Evolutionary conservation across 2,888 invertebrate species (phyloP), one percentile per base, ranked within the genome.

Genomic region (Teinopalpus imperialis): DNA sequence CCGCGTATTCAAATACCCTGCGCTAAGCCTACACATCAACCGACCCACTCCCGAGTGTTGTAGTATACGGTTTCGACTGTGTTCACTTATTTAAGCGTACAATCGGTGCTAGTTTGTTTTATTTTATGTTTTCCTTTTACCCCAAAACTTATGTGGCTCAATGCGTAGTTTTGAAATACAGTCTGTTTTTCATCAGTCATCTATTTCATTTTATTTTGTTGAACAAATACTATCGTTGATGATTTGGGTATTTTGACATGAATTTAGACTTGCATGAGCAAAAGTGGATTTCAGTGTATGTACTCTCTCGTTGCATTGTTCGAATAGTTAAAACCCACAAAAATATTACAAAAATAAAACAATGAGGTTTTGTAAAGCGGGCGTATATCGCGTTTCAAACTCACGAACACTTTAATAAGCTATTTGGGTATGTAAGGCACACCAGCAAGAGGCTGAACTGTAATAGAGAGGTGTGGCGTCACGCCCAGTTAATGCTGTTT

Each of bases 401-500:
- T 18, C n/a, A n/a, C 24, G 45, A 35, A 46, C 34, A 41, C 29
- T 46, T 41, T 46, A 46, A 46, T 46, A 21, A 46, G 41, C 46
- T 29, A 37, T 21, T 46, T 40, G 32, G 29, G 14, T 29, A 46
- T 30, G 35, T 41, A 48, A 43, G 20, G 47, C 57, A 48, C 61
- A 63, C 54, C 57, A 62, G 66, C 60, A 63, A 55, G 59, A 54
- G 59, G 59, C 59, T 61, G 66, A 57, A 57, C 72, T 58, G 71
- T 85, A 83, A 83, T 85, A 71, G 76, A 81, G 80, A 81, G 87
- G 87, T 77, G 87, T 81, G 83, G 65, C 81, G 77, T 54, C 72
- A 67, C 85, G 86, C 87, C 86, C 73, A 51, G 45, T 63, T 58
- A 74, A 80, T 41, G 18, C 4, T 13, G 36, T 40, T 40, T 56